Evolutionary conservation across 2,888 invertebrate species (phyloP), one percentile per base, ranked within the genome.

Genomic region (Calephelis perditalis): DNA sequence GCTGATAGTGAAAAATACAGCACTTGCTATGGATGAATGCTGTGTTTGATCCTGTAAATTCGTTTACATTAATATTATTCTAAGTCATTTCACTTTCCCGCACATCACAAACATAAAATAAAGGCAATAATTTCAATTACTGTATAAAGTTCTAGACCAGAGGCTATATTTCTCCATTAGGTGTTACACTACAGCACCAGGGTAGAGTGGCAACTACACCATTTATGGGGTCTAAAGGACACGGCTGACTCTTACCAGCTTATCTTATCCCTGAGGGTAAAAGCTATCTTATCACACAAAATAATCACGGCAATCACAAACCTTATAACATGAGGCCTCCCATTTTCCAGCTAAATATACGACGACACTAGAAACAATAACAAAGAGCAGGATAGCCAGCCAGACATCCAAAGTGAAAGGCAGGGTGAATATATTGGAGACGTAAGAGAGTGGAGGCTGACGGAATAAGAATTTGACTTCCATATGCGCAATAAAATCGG

Each of bases 391-490:
- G 35, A 87, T 80, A 0, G 91, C 88, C 5, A 92, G 69, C 94
- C 94, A 95, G 3, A 95, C 94, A 2, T 79, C 76, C 1, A 73
- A 75, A 3, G 91, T 85, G 74, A 95, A 94, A 0, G 94, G 93
- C 56, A 94, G 78, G 2, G 90, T 86, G 78, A 93, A 94, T 60
- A 95, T 92, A 69, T 95, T 95, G 52, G 91, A 81, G 0, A 93
- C 92, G 64, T 92, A 92, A 0, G 94, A 92, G 1, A 95, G 80
- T 0, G 94, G 92, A 0, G 94, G 94, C 70, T 93, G 92, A 0
- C 93, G 92, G 76, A 94, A 94, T 64, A 95, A 76, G 72, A 94
- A 93, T 0, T 92, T 81, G 1, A 89, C 75, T 9, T 74, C 68
- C 0, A 82, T 66, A 0, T 86, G 81, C 1, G 80, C 76, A 0